A percentile compares a stretch with the other conserved stretches of the same genome.
Evolutionary conservation across 2,797 vertebrate genomes (phyloP).

Genomic region (Perdix hodgsoniae): DNA sequence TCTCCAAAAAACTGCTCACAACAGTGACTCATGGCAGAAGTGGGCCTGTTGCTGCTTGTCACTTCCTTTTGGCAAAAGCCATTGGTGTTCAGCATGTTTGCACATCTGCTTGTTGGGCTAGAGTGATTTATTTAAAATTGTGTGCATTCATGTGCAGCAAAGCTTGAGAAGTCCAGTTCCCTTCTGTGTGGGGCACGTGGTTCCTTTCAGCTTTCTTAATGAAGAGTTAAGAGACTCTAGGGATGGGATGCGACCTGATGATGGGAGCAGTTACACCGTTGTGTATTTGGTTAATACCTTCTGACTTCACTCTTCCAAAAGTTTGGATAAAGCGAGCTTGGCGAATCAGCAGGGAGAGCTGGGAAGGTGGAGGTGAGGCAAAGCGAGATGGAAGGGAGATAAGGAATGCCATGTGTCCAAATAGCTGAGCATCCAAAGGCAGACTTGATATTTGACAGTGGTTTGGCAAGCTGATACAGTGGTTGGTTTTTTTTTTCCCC

Average conservation of each 20-base stretch:
- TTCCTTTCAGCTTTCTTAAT: not conserved
- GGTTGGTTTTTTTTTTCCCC: not conserved
- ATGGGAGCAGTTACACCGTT: not conserved
- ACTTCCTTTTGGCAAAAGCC: not conserved
- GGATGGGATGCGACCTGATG: not conserved
- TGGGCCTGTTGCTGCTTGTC: not conserved
- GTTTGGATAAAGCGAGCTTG: not conserved
- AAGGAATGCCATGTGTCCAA: not conserved
- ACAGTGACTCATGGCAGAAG: not conserved
- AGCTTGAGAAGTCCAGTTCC: not conserved
- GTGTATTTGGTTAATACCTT: not conserved
- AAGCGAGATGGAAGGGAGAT: not conserved
- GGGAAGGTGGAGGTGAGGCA: not conserved
- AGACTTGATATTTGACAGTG: not conserved
- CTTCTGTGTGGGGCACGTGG: not conserved
- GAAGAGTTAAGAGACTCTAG: not conserved
- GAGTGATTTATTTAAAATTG: not conserved
- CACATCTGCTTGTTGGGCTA: not conserved
- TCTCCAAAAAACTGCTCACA: fast-evolving
- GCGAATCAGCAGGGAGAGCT: not conserved
- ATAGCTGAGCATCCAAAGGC: not conserved
- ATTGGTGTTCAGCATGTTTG: not conserved
- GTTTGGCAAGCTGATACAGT: not conserved
- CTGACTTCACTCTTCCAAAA: not conserved
- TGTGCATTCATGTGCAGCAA: not conserved